Evolutionary conservation across 2,113 vertebrate species (phyloP).

Genomic region (Excalfactoria chinensis): DNA sequence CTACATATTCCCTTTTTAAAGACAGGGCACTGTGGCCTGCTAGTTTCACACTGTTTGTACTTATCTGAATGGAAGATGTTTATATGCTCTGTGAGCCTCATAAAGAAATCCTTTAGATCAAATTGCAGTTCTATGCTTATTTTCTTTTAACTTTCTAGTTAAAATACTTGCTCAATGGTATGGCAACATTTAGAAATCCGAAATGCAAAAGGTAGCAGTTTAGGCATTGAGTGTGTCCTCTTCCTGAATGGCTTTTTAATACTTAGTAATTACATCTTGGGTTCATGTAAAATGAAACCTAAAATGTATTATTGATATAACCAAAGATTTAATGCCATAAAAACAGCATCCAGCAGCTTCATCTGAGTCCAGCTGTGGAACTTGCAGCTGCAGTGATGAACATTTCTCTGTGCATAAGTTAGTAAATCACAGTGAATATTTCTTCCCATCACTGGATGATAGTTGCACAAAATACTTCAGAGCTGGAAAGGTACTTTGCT

Average conservation of each 20-base stretch:
- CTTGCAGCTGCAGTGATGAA: background rate
- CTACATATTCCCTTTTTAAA: background rate
- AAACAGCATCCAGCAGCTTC: background rate
- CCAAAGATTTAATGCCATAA: background rate
- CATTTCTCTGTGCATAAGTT: too few species aligned
- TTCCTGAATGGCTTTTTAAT: background rate
- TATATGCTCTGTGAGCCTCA: background rate
- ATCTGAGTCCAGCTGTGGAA: background rate
- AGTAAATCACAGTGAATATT: background rate
- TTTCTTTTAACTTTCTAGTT: background rate
- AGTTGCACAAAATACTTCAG: background rate
- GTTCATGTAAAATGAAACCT: background rate
- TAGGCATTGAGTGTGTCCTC: background rate
- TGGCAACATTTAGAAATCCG: background rate
- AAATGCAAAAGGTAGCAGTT: background rate
- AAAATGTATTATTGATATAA: background rate
- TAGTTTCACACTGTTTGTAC: background rate
- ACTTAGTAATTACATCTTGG: background rate
- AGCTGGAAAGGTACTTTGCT: background rate
- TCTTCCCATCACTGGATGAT: background rate
- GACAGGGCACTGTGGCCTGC: background rate
- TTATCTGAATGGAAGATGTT: background rate
- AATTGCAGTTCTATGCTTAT: too few species aligned
- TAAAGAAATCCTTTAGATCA: background rate
- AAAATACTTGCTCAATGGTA: background rate